phyloP scores from a whole-genome alignment of 2,888 invertebrate species.

The Hymenopus coronatus region DNA sequence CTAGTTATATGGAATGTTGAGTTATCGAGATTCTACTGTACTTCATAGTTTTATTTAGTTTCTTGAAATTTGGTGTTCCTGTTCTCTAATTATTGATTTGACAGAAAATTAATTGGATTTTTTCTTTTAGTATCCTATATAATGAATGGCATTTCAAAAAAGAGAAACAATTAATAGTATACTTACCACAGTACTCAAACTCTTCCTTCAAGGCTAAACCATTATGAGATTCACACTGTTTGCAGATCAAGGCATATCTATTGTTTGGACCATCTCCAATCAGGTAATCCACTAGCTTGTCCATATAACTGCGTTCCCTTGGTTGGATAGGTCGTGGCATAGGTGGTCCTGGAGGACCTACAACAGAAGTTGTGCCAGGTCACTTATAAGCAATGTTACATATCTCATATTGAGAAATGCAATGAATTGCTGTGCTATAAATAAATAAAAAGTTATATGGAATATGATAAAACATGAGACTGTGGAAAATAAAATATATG shows the following conservation, averaged over 20 bases:
- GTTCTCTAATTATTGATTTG: too few species aligned
- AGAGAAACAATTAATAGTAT: neutral
- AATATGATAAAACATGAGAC: too few species aligned
- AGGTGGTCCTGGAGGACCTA: conserved; percentile 46
- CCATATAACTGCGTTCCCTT: conserved; percentile 73
- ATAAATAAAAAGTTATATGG: too few species aligned
- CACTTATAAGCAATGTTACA: too few species aligned
- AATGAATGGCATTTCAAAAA: neutral
- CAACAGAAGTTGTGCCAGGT: neutral
- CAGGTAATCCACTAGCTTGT: conserved; percentile 89
- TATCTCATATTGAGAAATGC: neutral
- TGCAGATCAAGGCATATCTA: conserved; percentile 93
- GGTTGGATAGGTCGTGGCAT: conserved; percentile 71
- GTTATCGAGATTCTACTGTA: too few species aligned
- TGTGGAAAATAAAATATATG: too few species aligned
- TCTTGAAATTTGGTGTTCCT: too few species aligned
- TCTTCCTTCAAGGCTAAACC: conserved; percentile 79
- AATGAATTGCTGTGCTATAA: neutral
- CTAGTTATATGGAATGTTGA: too few species aligned
- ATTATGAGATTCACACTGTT: conserved; percentile 86
- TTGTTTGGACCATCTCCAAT: conserved; percentile 94
- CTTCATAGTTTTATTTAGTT: too few species aligned
- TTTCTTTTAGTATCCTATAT: too few species aligned
- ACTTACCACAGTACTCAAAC: conserved; percentile 61
- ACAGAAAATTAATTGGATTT: too few species aligned